These are phyloP conservation scores for Diorhabda carinulata DNA, from an alignment of 1,140 invertebrate genomes.

Conservation along the genomic window DNA sequence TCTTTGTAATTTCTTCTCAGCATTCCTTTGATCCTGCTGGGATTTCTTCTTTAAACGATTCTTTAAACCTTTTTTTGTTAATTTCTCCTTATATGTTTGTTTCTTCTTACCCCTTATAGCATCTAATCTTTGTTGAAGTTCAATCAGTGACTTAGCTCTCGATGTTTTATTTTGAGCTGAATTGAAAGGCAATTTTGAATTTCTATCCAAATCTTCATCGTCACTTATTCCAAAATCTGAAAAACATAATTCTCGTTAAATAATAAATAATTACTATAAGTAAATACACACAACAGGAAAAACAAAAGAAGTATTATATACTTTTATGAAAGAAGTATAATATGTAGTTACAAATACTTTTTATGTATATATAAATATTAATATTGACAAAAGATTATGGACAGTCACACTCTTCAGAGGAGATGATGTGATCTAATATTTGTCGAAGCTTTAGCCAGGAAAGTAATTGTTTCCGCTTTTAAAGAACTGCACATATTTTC, in stretches of 20 bases:
- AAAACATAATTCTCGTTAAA: conserved; percentile 29
- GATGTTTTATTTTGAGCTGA: conserved; percentile 32
- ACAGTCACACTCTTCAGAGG: too few relatives aligned
- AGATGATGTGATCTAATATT: too few relatives aligned
- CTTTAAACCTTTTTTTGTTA: conserved; percentile 54
- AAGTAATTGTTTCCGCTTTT: too few relatives aligned
- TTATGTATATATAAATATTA: too few relatives aligned
- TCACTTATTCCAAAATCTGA: conserved; percentile 25
- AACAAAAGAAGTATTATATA: conserved; percentile 4
- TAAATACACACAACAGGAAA: not conserved
- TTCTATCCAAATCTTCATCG: conserved; percentile 20
- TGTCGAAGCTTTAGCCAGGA: too few relatives aligned
- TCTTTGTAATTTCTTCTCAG: conserved; percentile 47
- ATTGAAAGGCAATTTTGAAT: conserved; percentile 21
- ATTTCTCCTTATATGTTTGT: conserved; percentile 53
- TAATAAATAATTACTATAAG: conserved; percentile 16
- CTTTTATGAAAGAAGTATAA: not conserved
- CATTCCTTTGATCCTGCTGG: conserved; percentile 49
- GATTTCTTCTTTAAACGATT: conserved; percentile 53
- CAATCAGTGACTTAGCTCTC: conserved; percentile 50
- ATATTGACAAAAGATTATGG: too few relatives aligned
- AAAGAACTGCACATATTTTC: too few relatives aligned
- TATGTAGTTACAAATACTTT: not conserved
- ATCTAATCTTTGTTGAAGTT: conserved; percentile 50
- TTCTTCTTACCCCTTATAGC: conserved; percentile 50